phyloP scores from a whole-genome alignment of 2,113 vertebrate species.

The Leiothrix lutea region DNA sequence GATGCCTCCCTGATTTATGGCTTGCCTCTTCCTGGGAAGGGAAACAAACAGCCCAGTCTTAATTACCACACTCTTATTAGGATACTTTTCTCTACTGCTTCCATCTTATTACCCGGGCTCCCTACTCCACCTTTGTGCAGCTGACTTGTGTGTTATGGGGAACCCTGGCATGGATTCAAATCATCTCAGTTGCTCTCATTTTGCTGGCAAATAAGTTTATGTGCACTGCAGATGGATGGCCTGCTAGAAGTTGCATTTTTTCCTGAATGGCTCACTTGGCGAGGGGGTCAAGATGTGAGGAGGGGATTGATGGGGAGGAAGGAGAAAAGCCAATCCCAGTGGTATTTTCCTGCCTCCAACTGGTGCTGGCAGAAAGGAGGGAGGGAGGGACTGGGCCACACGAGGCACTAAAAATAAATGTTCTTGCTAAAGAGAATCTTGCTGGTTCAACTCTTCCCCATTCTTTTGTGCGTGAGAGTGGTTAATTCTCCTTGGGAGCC shows the following conservation, averaged over 20 bases:
- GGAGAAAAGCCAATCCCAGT: not conserved
- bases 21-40: not conserved
- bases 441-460: slow-evolving; percentile 47
- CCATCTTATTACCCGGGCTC: not conserved
- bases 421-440: slow-evolving; percentile 42
- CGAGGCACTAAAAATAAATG: slow-evolving; percentile 18
- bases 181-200: not conserved
- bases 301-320: not conserved
- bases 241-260: not conserved
- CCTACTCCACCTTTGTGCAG: not conserved
- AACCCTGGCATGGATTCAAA: not conserved
- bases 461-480: not conserved
- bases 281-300: not conserved
- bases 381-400: not conserved
- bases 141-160: not conserved
- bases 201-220: not conserved
- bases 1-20: slow-evolving; percentile 45
- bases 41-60: not conserved
- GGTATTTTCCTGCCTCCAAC: not conserved
- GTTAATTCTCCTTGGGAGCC: slow-evolving; percentile 45
- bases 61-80: not conserved
- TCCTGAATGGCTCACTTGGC: not conserved
- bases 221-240: accelerated
- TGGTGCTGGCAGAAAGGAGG: not conserved
- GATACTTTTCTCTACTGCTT: not conserved